Percentiles rank a stretch among this genome's conserved stretches.
phyloP scores from a whole-genome alignment of 2,888 invertebrate species.

The Suillia variegata region DNA sequence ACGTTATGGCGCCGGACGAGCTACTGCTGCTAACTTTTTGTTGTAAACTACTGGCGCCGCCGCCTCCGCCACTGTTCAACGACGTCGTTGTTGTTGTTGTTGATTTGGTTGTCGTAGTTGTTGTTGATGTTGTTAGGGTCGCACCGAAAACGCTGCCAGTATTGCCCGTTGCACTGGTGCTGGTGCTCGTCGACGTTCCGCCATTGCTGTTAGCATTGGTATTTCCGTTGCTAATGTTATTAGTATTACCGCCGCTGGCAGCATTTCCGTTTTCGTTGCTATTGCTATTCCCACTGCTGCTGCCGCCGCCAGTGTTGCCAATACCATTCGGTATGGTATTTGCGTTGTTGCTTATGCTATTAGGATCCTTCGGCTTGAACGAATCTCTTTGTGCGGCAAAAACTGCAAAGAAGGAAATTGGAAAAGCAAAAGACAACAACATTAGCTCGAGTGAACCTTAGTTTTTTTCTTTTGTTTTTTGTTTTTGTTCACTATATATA shows the following conservation, averaged over 20 bases:
- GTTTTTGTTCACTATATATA: too few relatives aligned
- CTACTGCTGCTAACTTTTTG: slow-evolving; percentile 37
- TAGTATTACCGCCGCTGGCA: slow-evolving; percentile 36
- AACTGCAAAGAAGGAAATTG: slow-evolving; percentile 37
- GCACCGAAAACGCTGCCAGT: too few relatives aligned
- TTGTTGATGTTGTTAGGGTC: not conserved
- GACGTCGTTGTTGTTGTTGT: slow-evolving; percentile 27
- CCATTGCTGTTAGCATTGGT: slow-evolving; percentile 24
- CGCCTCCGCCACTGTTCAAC: slow-evolving; percentile 26
- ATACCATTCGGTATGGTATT: slow-evolving; percentile 46
- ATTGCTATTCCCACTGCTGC: too few relatives aligned
- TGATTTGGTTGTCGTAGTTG: slow-evolving; percentile 22
- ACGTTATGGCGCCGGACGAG: slow-evolving; percentile 31
- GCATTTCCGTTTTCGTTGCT: slow-evolving; percentile 39
- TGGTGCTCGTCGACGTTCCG: slow-evolving; percentile 15
- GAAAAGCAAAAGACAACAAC: not conserved
- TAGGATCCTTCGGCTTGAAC: slow-evolving; percentile 54
- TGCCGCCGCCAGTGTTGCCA: slow-evolving; percentile 11
- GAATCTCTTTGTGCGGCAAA: slow-evolving; percentile 58
- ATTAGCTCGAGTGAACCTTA: not conserved
- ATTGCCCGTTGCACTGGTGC: slow-evolving; percentile 18
- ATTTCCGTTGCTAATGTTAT: slow-evolving; percentile 37
- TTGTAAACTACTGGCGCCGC: slow-evolving; percentile 38
- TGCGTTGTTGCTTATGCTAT: slow-evolving; percentile 42
- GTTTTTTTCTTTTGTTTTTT: not conserved